These are phyloP conservation scores for Brachypteracias leptosomus DNA, from an alignment of 2,113 vertebrate species.

Conservation along the genomic window DNA sequence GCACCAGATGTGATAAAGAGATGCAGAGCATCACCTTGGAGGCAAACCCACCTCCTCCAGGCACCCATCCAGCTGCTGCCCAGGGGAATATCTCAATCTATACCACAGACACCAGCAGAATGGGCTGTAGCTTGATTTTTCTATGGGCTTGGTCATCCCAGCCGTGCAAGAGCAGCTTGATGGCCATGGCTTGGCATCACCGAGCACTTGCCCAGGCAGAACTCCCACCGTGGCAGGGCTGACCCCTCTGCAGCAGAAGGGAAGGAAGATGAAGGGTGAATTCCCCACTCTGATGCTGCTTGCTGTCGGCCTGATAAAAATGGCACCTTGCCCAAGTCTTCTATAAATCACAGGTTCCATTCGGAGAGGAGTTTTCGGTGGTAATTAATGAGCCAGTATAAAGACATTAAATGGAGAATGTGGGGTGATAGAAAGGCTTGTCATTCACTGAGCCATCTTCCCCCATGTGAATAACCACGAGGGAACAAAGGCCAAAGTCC, in stretches of 20 bases:
- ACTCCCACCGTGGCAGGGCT: not conserved
- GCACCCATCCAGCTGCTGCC: not conserved
- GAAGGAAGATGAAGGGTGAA: not conserved
- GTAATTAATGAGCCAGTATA: conserved; percentile 73
- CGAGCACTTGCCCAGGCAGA: not conserved
- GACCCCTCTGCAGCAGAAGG: not conserved
- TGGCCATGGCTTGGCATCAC: accelerated
- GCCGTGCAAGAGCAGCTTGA: accelerated
- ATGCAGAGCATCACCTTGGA: not conserved
- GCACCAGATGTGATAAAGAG: not conserved
- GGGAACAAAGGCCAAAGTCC: conserved; percentile 68
- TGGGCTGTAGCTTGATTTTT: not conserved
- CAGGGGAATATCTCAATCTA: not conserved
- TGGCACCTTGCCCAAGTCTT: conserved; percentile 51
- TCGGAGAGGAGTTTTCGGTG: conserved; percentile 57
- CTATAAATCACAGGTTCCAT: conserved; percentile 66
- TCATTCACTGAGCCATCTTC: conserved; percentile 66
- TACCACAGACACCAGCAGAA: not conserved
- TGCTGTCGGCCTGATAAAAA: not conserved
- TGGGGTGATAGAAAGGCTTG: conserved; percentile 59
- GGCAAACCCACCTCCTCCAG: not conserved
- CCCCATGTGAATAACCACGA: conserved; percentile 37
- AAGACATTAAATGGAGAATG: conserved; percentile 64
- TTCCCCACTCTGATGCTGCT: not conserved
- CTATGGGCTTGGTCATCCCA: not conserved